phyloP scores from a whole-genome alignment of 2,888 invertebrate genomes.

The Rhimphoctona megacephalus region DNA sequence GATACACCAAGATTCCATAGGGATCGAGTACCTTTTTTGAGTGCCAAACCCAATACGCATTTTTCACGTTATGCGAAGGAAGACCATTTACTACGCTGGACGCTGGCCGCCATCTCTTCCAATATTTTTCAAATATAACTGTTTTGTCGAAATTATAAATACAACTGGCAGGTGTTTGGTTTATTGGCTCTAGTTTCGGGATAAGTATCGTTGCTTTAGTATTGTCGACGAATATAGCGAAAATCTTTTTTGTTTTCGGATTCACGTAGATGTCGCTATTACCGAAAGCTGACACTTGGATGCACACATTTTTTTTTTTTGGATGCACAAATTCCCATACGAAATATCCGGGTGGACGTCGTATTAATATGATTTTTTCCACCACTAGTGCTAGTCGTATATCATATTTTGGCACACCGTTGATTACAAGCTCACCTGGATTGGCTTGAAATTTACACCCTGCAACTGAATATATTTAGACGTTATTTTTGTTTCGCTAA shows the following conservation, averaged over 20 bases:
- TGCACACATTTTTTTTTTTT: neutral
- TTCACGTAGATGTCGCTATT: neutral
- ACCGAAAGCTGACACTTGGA: neutral
- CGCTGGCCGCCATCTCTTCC: neutral
- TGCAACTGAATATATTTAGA: neutral
- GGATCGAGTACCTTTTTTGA: neutral
- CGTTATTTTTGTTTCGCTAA: neutral
- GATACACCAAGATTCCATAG: constrained; percentile 1
- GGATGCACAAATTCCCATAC: neutral
- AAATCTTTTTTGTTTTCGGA: neutral
- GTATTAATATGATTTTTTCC: neutral
- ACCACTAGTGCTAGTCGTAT: neutral
- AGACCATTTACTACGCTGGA: neutral
- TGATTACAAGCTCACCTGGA: neutral
- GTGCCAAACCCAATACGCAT: neutral
- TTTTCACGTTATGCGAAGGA: neutral
- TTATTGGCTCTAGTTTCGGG: neutral
- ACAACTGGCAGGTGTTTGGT: neutral
- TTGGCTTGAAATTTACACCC: neutral
- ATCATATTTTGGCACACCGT: neutral
- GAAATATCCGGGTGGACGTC: neutral
- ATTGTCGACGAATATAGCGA: neutral
- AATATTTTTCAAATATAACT: neutral
- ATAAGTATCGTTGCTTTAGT: neutral
- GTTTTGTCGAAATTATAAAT: neutral